Evolutionary conservation across 2,797 vertebrate genomes (phyloP), one percentile per base, ranked within the genome.

Genomic region (Aphelocoma californica): DNA sequence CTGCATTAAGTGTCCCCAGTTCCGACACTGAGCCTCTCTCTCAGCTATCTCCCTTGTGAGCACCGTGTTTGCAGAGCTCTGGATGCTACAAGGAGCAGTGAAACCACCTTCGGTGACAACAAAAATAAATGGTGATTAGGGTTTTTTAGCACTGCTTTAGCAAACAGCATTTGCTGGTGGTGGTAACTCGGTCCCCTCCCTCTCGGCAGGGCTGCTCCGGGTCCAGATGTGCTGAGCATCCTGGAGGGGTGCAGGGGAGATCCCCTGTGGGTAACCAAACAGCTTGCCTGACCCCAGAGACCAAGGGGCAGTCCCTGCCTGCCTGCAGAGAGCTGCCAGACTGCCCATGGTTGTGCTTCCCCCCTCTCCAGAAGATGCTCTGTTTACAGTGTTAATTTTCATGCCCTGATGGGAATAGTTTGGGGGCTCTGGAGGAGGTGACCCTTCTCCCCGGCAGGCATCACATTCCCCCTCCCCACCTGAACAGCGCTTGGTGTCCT

Each of bases 401-500:
- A 8, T 34, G 57, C 10, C 31, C 51, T 2, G 0, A 4, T 10
- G 10, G 62, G 44, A 74, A 18, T 14, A 28, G n/a, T 2, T 1
- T 66, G 16, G 69, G 44, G 31, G 18, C 23, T 86, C 57, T 36
- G 7, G 2, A 58, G 65, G 48, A 71, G 79, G n/a, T n/a, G 73
- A 53, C 18, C 38, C n/a, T 32, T 67, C 12, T 74, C 40, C 60
- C 54, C 1, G 2, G 62, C 32, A 73, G 65, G 67, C 74, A 58
- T 85, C 50, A 4, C 12, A 3, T 74, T 54, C 18, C 70, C 45
- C 2, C 20, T 87, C 42, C 21, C 16, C 17, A 28, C 47, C n/a
- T 12, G 9, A 34, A 8, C 7, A 34, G 44, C 0, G 0, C 47
- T 81, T 1, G 0, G 18, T 47, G 74, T 32, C 60, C 34, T 20